Evolutionary conservation across 2,113 vertebrate species (phyloP), one percentile per base, ranked within the genome.

Genomic region (Felis chaus): DNA sequence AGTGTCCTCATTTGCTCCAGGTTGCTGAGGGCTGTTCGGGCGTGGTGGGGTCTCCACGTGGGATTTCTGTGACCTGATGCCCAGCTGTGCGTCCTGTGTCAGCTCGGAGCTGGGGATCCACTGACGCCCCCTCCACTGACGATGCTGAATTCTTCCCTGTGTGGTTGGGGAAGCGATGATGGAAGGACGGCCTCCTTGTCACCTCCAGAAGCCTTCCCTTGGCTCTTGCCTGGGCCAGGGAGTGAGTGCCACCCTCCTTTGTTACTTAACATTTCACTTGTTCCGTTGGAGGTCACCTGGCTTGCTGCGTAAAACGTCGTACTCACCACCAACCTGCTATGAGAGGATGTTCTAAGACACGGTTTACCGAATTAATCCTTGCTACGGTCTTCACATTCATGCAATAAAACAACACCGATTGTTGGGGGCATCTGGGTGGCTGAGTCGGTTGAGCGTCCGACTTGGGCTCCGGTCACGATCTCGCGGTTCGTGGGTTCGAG

Each of bases 261-360:
- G 4, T 91, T 85, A 9, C 71, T 55, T 55, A 95, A 71, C 39
- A 23, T 76, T 98, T 97, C 94, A 94, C 85, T 95, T 94, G 50
- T 71, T 98, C 97, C 55, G 83, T 96, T 94, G 80, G 92, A 96
- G 94, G 97, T 97, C 90, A 94, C 57, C 33, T n/a, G 83, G 73
- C 36, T 98, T 73, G 83, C 65, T 50, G 14, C 66, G 74, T 97
- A 95, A 39, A 96, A 97, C 65, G 87, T 71, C 73, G 81, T 39
- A 48, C 96, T 90, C 45, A 53, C 57, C 87, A 71, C n/a, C 69
- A 91, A 66, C 55, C 90, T 90, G 88, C 68, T 84, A 27, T 82
- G 73, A 50, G 93, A 97, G 89, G 98, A 83, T 13, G 31, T 89
- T 71, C 95, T 78, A 97, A 97, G 97, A 97, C 71, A 95, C 81